Percentiles rank a stretch among this genome's conserved stretches.
Evolutionary conservation across 2,113 vertebrate genomes (phyloP).

Genomic region (Leptosomus discolor): DNA sequence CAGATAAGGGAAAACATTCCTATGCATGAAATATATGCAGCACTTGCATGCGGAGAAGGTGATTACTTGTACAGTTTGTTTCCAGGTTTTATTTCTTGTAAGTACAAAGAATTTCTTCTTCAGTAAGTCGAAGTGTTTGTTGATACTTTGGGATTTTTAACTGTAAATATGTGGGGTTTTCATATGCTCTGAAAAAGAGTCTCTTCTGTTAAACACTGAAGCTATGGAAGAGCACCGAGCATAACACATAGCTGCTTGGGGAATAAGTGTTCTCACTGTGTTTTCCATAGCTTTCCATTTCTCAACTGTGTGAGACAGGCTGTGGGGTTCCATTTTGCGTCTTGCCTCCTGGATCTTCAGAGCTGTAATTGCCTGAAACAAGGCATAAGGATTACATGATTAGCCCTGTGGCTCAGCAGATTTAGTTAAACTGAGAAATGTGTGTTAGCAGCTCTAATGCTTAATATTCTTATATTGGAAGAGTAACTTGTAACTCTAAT

Average conservation of each 20-base stretch:
- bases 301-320: neutral
- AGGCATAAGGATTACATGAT: slow-evolving; percentile 7
- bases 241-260: neutral
- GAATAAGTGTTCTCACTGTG: neutral
- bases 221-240: neutral
- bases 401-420: slow-evolving; percentile 27
- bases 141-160: neutral
- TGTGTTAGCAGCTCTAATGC: neutral
- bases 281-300: neutral
- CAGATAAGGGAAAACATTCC: slow-evolving; percentile 12
- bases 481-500: neutral
- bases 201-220: neutral
- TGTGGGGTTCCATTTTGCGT: neutral
- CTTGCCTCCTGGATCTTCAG: neutral
- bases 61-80: neutral
- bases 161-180: neutral
- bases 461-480: neutral
- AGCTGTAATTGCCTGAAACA: neutral
- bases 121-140: neutral
- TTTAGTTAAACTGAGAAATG: slow-evolving; percentile 47
- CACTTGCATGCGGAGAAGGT: neutral
- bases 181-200: neutral
- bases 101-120: neutral
- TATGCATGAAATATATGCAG: neutral
- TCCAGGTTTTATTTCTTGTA: neutral